These are phyloP conservation scores for Sphaerophoria rueppellii DNA, from an alignment of 2,888 invertebrate species.

Conservation along the genomic window DNA sequence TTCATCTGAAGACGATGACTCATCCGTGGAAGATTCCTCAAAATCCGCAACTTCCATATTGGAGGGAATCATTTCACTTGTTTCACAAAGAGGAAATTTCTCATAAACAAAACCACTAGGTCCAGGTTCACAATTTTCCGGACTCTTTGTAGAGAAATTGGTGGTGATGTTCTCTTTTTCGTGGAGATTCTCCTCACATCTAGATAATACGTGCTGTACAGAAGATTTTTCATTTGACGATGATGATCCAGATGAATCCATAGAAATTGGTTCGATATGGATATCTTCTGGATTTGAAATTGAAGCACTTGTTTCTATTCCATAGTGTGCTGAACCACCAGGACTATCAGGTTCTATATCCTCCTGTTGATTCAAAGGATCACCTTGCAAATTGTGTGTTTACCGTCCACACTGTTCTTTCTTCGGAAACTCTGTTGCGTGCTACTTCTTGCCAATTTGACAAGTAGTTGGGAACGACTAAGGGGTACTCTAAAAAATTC, in stretches of 20 bases:
- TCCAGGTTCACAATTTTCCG: constrained; percentile 19
- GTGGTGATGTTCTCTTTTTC: background rate
- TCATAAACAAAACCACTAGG: constrained; percentile 12
- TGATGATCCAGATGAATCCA: constrained; percentile 14
- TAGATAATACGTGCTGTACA: constrained; percentile 2
- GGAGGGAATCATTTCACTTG: constrained; percentile 5
- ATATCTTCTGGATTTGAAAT: constrained; percentile 2
- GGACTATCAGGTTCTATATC: constrained; percentile 7
- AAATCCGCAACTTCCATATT: constrained; percentile 16
- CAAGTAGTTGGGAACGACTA: too few species aligned
- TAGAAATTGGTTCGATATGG: constrained; percentile 12
- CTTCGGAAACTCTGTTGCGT: constrained; percentile 7
- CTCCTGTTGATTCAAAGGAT: constrained; percentile 18
- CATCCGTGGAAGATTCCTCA: constrained; percentile 9
- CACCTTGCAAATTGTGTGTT: constrained; percentile 17
- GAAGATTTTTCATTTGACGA: constrained; percentile 11
- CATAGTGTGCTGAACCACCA: constrained; percentile 6
- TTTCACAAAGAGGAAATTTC: constrained; percentile 21
- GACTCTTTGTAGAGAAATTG: constrained; percentile 21
- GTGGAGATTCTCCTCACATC: constrained; percentile 2
- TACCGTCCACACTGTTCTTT: constrained; percentile 10
- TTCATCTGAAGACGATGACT: constrained; percentile 23
- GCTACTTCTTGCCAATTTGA: too few species aligned
- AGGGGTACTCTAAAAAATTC: too few species aligned
- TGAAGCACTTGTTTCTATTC: constrained; percentile 17